Evolutionary conservation across 2,113 vertebrate genomes (phyloP).

Genomic region (Peromyscus polionotus): DNA sequence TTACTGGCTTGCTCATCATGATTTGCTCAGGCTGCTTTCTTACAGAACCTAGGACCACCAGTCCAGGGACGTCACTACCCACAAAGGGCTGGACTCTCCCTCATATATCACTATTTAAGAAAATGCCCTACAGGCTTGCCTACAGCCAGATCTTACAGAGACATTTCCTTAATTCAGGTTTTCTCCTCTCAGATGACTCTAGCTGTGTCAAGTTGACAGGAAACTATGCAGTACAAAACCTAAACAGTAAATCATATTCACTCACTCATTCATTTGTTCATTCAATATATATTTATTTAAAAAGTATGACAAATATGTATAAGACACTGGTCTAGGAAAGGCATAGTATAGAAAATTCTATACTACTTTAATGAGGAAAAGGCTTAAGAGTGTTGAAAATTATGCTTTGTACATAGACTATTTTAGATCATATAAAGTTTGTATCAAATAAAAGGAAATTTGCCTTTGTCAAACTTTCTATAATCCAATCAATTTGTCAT

Average conservation of each 20-base stretch:
- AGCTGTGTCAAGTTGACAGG: not conserved
- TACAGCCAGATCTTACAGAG: not conserved
- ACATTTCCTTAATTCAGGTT: not conserved
- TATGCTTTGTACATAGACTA: not conserved
- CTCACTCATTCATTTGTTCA: not conserved
- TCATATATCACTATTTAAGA: not conserved
- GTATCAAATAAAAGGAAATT: not conserved
- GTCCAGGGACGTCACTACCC: not conserved
- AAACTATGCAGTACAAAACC: not conserved
- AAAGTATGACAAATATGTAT: not conserved
- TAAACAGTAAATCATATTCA: not conserved
- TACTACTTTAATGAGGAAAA: not conserved
- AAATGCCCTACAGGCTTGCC: not conserved
- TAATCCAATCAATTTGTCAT: not conserved
- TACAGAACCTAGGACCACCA: not conserved
- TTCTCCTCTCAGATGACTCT: not conserved
- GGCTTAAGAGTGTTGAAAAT: not conserved
- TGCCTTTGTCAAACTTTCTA: not conserved
- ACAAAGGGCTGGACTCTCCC: not conserved
- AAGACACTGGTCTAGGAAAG: not conserved
- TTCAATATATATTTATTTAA: not conserved
- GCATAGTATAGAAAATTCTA: not conserved
- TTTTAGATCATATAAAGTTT: not conserved
- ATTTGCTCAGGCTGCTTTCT: not conserved
- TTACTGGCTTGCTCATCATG: not conserved